phyloP scores from a whole-genome alignment of 2,888 invertebrate genomes.

The Nephrotoma appendiculata region DNA sequence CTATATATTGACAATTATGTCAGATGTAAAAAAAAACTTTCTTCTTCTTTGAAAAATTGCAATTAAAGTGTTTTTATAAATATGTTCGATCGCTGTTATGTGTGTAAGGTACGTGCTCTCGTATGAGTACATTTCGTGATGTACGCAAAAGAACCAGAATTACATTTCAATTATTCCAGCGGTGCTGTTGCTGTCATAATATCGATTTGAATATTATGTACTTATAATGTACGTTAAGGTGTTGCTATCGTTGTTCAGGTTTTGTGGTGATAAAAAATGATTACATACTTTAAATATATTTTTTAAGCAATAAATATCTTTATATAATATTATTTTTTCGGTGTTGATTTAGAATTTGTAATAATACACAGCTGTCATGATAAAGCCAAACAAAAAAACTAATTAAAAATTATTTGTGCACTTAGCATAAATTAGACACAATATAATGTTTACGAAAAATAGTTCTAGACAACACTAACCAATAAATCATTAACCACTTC shows the following conservation, averaged over 20 bases:
- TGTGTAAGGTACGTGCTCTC: neutral
- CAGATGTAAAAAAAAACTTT: neutral
- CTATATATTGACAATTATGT: neutral
- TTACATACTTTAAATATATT: no score
- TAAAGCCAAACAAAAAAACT: no score
- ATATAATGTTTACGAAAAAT: no score
- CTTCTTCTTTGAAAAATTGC: neutral
- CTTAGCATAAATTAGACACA: no score
- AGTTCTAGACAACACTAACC: no score
- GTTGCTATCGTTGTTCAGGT: neutral
- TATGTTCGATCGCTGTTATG: neutral
- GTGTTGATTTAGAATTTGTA: no score
- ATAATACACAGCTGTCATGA: no score
- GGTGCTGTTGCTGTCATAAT: neutral
- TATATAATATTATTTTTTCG: no score
- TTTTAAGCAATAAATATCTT: no score
- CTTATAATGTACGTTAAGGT: neutral
- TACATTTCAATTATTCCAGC: neutral
- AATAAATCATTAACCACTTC: no score
- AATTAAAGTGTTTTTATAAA: neutral
- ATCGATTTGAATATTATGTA: neutral
- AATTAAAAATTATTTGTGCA: no score
- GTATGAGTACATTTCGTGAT: neutral
- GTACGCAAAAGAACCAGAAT: neutral
- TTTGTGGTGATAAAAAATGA: neutral